Conservation (phyloP, 2,113 vertebrate species). For the Danio rerio region GRCz12tu NC_133184.1:26323001-26323500, state of each 20-base stretch:
- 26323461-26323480: neutral
- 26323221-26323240: conserved; percentile 32
- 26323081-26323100: conserved; percentile 23
- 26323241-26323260: conserved; percentile 54
- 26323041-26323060: conserved; percentile 22
- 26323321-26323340: conserved; percentile 32
- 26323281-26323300: neutral
- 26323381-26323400: neutral
- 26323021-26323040: conserved; percentile 43
- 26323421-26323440: neutral
- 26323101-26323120: conserved; percentile 26
- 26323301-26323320: conserved; percentile 9
- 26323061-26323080: conserved; percentile 12
- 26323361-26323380: conserved; percentile 25
- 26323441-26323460: neutral
- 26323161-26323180: conserved; percentile 55
- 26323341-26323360: conserved; percentile 13
- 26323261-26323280: conserved; percentile 3
- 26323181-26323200: conserved; percentile 35
- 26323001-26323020: conserved; percentile 25
- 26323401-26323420: neutral
- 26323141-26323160: conserved; percentile 55
- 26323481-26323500: too few species aligned
- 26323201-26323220: conserved; percentile 31
- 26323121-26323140: conserved; percentile 13